Conservation (phyloP, 2,113 vertebrate species). For the Coracopsis vasa region DNA sequence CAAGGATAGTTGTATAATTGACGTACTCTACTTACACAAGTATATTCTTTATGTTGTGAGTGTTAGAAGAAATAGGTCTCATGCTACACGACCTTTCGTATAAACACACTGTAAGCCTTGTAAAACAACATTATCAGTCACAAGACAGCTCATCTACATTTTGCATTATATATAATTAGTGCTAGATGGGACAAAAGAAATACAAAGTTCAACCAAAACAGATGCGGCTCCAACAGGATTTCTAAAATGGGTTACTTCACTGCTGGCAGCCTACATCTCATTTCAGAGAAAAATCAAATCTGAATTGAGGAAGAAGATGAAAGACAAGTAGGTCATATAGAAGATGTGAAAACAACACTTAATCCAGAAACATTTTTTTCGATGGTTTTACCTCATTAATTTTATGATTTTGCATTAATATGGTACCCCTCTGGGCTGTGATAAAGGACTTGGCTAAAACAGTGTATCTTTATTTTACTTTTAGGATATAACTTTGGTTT, state of each 20-base stretch:
- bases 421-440: neutral
- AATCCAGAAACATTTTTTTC: neutral
- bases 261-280: conserved; percentile 6
- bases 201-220: neutral
- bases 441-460: neutral
- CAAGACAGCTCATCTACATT: neutral
- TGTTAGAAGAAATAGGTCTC: neutral
- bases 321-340: neutral
- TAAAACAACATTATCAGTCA: neutral
- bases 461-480: neutral
- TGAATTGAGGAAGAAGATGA: neutral
- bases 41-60: neutral
- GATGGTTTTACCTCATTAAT: neutral
- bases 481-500: neutral
- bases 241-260: conserved; percentile 36
- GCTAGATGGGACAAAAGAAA: neutral
- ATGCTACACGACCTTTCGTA: neutral
- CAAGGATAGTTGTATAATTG: neutral
- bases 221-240: neutral
- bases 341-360: neutral
- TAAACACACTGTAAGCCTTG: neutral
- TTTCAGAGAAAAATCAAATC: neutral
- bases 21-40: neutral
- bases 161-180: neutral
- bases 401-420: neutral